Evolutionary conservation across 1,140 invertebrate genomes (phyloP).

Genomic region (Bombus breviceps): DNA sequence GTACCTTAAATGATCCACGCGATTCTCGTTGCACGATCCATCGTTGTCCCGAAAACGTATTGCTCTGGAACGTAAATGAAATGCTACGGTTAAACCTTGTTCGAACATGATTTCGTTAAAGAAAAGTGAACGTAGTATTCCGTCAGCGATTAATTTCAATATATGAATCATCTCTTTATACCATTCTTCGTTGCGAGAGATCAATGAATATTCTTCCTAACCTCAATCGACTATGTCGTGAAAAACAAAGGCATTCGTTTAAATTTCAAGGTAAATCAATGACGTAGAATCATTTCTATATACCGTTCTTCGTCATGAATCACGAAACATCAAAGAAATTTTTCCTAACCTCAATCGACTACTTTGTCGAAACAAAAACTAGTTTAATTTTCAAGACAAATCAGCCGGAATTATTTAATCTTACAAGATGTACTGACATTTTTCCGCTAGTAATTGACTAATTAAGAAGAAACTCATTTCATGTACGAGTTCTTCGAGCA

Average conservation of each 20-base stretch:
- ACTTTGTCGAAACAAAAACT: neutral
- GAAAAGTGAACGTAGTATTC: neutral
- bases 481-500: neutral
- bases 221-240: too few species aligned
- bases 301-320: neutral
- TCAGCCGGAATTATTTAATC: neutral
- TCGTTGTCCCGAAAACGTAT: constrained; percentile 37
- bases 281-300: neutral
- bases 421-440: neutral
- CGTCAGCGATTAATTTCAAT: neutral
- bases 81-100: neutral
- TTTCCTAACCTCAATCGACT: neutral
- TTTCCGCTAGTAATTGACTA: constrained; percentile 20
- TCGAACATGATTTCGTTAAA: neutral
- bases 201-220: too few species aligned
- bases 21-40: constrained; percentile 58
- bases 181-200: neutral
- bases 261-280: neutral
- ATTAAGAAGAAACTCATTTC: constrained; percentile 55
- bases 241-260: too few species aligned
- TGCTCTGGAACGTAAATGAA: constrained; percentile 50
- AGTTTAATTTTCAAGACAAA: constrained; percentile 5
- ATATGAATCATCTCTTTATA: neutral
- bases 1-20: constrained; percentile 73
- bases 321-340: neutral